Percentiles rank a stretch among this genome's conserved stretches.
These are phyloP conservation scores for Crocallis elinguaria DNA, from an alignment of 2,888 invertebrate genomes.

Conservation along the genomic window DNA sequence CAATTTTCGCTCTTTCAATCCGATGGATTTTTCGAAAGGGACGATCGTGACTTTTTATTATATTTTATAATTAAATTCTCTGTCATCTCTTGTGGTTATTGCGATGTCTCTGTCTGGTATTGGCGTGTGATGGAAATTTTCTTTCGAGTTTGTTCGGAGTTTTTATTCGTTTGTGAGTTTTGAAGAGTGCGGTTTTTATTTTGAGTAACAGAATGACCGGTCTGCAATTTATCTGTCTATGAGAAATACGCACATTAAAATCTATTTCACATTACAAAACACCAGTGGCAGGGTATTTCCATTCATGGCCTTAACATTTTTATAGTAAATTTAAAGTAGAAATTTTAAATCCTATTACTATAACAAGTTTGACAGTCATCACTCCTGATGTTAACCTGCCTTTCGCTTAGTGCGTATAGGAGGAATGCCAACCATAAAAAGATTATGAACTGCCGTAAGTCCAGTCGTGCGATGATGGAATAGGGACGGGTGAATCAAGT, in stretches of 20 bases:
- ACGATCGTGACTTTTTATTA: conserved; percentile 79
- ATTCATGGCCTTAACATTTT: no score
- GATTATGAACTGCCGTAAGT: no score
- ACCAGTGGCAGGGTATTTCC: no score
- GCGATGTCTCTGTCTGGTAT: conserved; percentile 74
- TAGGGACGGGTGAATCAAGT: no score
- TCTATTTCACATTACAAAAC: no score
- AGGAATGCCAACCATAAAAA: no score
- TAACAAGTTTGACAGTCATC: no score
- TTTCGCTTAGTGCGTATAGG: no score
- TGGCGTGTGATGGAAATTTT: conserved; percentile 76
- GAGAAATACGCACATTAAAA: neutral
- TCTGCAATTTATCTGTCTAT: neutral
- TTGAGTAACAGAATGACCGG: conserved; percentile 6
- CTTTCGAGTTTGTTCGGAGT: conserved; percentile 60
- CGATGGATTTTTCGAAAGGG: conserved; percentile 68
- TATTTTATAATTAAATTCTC: conserved; percentile 83
- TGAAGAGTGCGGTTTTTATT: conserved; percentile 13
- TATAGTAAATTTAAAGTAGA: no score
- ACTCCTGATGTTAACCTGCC: no score
- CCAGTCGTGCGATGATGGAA: no score
- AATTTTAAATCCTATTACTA: no score
- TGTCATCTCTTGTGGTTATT: conserved; percentile 76
- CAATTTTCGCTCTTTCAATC: conserved; percentile 35
- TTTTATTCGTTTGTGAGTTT: conserved; percentile 60